Evolutionary conservation across 1,140 invertebrate genomes (phyloP).

Genomic region (Heliconius himera): DNA sequence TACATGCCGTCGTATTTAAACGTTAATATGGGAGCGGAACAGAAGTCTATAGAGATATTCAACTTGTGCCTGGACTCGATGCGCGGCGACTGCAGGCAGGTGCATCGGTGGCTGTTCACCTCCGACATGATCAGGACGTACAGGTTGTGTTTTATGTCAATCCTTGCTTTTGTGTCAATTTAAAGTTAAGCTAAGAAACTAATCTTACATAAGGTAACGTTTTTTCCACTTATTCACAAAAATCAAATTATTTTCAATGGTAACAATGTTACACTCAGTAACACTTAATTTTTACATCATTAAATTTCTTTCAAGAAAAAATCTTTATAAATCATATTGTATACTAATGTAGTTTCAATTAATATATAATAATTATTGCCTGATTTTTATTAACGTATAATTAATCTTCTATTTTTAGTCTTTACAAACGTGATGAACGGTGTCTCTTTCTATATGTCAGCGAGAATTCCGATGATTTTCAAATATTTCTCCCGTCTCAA

Average conservation of each 20-base stretch:
- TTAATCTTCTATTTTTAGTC: slow-evolving; percentile 78
- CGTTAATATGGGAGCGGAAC: slow-evolving; percentile 95
- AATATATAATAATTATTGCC: no score
- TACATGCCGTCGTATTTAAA: slow-evolving; percentile 97
- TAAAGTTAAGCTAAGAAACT: no score
- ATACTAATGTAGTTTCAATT: no score
- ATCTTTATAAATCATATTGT: no score
- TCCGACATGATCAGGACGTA: slow-evolving; percentile 96
- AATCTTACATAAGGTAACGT: no score
- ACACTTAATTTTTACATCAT: no score
- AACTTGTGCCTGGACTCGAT: slow-evolving; percentile 90
- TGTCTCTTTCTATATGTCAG: slow-evolving; percentile 98
- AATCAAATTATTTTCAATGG: no score
- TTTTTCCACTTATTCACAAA: no score
- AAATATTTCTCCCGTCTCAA: slow-evolving; percentile 98
- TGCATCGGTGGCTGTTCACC: slow-evolving; percentile 97
- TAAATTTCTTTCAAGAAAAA: no score
- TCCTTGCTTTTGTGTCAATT: no score
- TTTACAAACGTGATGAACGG: slow-evolving; percentile 97
- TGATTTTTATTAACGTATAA: no score
- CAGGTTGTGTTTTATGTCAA: slow-evolving; percentile 69
- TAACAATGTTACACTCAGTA: no score
- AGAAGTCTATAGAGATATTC: slow-evolving; percentile 93
- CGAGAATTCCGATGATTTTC: slow-evolving; percentile 99
- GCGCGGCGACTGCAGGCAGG: slow-evolving; percentile 89